Base-by-base conservation (phyloP, 2,888 invertebrate species). In the Reticulitermes lucifugus region DNA sequence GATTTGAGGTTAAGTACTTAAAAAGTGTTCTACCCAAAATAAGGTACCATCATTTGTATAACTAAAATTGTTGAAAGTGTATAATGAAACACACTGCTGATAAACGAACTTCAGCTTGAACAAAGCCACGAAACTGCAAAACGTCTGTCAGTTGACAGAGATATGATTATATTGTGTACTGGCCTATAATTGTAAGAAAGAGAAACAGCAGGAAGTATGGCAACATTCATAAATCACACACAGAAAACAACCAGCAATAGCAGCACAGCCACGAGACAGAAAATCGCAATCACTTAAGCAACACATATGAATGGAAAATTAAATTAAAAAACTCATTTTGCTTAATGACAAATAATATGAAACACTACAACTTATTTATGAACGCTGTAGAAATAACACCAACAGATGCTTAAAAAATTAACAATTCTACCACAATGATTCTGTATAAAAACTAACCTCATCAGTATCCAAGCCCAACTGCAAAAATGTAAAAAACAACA, bases 381-480 rank as follows among this genome's bases (percentile, higher is more conserved):
- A 65, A 65, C 1, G 65, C 25, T 65, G 2, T 14, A 25, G 25
- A 65, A 65, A 5, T n/a, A 65, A 65, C 65, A 65, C 25, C 2
- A 65, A 65, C 65, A 65, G n/a, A 25, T 12, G 25, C 0, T 65
- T 65, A 60, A 60, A 60, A 60, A 18, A 60, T 60, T 14, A 60
- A 22, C 1, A 65, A 25, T 25, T n/a, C n/a, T n/a, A 25, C 7
- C 65, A 65, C n/a, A 65, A 65, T 65, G n/a, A n/a, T 65, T 65
- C n/a, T 25, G 25, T 65, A 65, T 65, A n/a, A 65, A 88, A 87
- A 91, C 91, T 91, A 91, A 96, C 96, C 96, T 96, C 96, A 94
- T 96, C 96, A 94, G 95, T 96, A 95, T 96, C 96, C 96, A 96
- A 95, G 96, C 96, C 96, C 95, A 96, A 96, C 96, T 96, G 95